phyloP scores from a whole-genome alignment of 2,888 invertebrate genomes.

The Hymenopus coronatus region DNA sequence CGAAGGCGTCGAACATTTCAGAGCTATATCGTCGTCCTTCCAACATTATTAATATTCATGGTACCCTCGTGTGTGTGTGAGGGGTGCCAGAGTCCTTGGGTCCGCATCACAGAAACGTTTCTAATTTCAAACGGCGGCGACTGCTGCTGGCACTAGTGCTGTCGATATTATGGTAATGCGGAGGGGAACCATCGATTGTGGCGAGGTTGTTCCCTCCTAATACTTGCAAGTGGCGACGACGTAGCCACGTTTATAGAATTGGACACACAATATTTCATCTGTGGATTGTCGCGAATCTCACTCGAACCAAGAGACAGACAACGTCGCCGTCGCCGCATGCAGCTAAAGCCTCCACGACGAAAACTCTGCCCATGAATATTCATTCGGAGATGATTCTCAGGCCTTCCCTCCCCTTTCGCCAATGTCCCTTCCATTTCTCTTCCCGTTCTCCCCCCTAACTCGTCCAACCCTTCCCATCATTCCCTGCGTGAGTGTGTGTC shows the following conservation, averaged over 20 bases:
- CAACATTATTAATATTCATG: neutral
- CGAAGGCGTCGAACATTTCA: neutral
- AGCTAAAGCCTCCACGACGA: neutral
- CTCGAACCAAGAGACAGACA: neutral
- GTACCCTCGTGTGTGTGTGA: neutral
- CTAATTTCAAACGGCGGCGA: neutral
- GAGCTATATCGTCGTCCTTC: neutral
- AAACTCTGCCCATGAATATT: slow-evolving; percentile 25
- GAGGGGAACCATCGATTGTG: neutral
- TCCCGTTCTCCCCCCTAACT: neutral
- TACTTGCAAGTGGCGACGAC: neutral
- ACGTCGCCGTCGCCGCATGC: neutral
- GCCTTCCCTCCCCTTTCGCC: neutral
- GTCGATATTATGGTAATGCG: slow-evolving; percentile 15
- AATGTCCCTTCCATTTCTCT: neutral
- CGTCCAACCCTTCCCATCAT: neutral
- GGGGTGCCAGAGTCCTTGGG: neutral
- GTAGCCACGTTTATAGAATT: slow-evolving; percentile 2
- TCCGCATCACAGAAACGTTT: neutral
- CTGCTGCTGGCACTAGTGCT: neutral
- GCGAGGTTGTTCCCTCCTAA: neutral
- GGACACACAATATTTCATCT: slow-evolving; percentile 21
- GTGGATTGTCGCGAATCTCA: neutral
- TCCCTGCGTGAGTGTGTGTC: neutral
- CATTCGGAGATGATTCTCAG: slow-evolving; percentile 20